Evolutionary conservation across 2,888 invertebrate genomes (phyloP).

Genomic region (Drosophila fungiperda): DNA sequence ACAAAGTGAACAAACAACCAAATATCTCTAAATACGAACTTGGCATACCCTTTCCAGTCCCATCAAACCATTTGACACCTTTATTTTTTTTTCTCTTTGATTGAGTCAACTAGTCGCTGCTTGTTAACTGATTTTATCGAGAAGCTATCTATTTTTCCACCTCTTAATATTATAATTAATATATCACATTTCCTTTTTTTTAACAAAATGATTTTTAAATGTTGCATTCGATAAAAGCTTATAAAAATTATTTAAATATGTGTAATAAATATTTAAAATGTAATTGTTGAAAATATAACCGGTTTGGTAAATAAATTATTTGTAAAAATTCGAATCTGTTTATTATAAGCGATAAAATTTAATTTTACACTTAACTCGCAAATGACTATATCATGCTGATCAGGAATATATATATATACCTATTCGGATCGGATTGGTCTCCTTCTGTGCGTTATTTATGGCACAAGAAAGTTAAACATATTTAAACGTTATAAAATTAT

Average conservation of each 20-base stretch:
- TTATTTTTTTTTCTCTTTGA: not conserved
- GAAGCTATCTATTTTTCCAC: too few species aligned
- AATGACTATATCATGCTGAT: too few species aligned
- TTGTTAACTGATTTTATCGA: too few species aligned
- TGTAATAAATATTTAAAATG: not conserved
- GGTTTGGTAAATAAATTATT: not conserved
- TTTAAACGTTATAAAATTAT: not conserved
- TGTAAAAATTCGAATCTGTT: too few species aligned
- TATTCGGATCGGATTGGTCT: too few species aligned
- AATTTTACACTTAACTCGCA: too few species aligned
- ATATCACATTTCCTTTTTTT: not conserved
- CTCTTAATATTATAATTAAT: not conserved
- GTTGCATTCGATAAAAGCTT: not conserved
- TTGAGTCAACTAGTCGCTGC: too few species aligned
- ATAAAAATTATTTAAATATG: not conserved
- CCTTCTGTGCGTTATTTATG: too few species aligned
- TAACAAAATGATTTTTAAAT: not conserved
- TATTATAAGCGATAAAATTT: too few species aligned
- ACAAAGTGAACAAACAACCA: not conserved
- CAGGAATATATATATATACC: too few species aligned
- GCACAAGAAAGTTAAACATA: not conserved
- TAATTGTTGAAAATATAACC: not conserved
- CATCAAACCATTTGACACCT: not conserved
- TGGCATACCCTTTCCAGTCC: conserved; percentile 9
- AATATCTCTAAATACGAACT: conserved; percentile 7